Base-by-base conservation (phyloP, 2,888 invertebrate genomes). In the Rhagium mordax region DNA sequence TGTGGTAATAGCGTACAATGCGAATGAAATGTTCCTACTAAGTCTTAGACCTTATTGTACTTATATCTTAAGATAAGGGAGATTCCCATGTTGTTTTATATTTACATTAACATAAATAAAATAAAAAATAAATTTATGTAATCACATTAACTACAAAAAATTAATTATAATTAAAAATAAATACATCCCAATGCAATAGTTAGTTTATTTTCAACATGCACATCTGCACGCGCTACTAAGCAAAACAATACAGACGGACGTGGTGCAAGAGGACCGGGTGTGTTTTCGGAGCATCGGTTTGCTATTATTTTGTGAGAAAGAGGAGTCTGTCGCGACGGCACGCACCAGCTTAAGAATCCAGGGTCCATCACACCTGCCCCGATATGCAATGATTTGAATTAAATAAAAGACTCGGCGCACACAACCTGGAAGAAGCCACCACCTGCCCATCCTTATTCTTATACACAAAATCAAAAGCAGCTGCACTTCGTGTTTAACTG, bases 361-460 rank as follows among this genome's bases (percentile, higher is more conserved):
- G 6, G n/a, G 33, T 33, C 53, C 53, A 33, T 59, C 59, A 59
- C 65, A 65, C 65, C 65, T 65, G 65, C 65, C 53, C 62, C 49
- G 24, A 24, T 53, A 29, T 51, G 65, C 65, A 65, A 65, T 65
- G 65, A 65, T 65, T 65, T 65, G 65, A 20, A 65, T 29, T 65
- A 65, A 65, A 53, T 53, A 65, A 53, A 53, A 33, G 65, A 51
- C 24, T 13, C 53, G 65, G 29, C 59, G 59, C 33, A 33, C 59
- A 59, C 29, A 59, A 59, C 59, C 59, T 33, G 59, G 59, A 29
- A 59, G 29, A 59, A 59, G 59, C 29, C 59, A 59, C 59, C 65
- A 65, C 65, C 65, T 65, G 65, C 53, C 53, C 53, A n/a, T 10
- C 33, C 48, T 21, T 48, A 47, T 65, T 65, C 27, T 53, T 65